Evolutionary conservation across 2,797 vertebrate genomes (phyloP).

Genomic region (Brachyrhaphis roseni): DNA sequence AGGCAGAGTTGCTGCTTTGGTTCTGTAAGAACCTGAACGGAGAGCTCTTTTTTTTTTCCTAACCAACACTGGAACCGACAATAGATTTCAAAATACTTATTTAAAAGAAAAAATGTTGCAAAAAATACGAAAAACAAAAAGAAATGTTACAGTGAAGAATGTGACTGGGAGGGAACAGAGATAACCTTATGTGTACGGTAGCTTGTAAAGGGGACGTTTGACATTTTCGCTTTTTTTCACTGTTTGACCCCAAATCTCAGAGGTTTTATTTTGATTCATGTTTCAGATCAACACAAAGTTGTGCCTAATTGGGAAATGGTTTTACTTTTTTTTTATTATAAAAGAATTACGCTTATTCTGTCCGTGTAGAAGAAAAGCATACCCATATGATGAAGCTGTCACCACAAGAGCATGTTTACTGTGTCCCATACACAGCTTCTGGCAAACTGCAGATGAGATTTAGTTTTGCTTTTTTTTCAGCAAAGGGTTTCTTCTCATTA

Average conservation of each 20-base stretch:
- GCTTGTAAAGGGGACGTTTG: not conserved
- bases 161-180: conserved; percentile 71
- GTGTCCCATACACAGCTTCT: not conserved
- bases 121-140: conserved; percentile 60
- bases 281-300: not conserved
- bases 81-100: conserved; percentile 76
- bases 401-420: not conserved
- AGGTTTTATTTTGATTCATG: conserved; percentile 2
- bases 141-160: conserved; percentile 82
- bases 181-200: conserved; percentile 66
- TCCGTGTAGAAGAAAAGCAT: not conserved
- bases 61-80: conserved; percentile 84
- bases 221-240: not conserved
- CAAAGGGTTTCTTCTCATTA: not conserved
- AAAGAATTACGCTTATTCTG: not conserved
- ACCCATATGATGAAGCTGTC: not conserved
- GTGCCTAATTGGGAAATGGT: not conserved
- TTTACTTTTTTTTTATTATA: not conserved
- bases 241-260: not conserved
- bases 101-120: conserved; percentile 73
- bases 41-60: conserved; percentile 58
- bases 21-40: conserved; percentile 74
- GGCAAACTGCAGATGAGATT: not conserved
- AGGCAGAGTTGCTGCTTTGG: conserved; percentile 77
- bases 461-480: not conserved